Conservation (phyloP, 2,797 vertebrate genomes). For the Scyliorhinus canicula region DNA sequence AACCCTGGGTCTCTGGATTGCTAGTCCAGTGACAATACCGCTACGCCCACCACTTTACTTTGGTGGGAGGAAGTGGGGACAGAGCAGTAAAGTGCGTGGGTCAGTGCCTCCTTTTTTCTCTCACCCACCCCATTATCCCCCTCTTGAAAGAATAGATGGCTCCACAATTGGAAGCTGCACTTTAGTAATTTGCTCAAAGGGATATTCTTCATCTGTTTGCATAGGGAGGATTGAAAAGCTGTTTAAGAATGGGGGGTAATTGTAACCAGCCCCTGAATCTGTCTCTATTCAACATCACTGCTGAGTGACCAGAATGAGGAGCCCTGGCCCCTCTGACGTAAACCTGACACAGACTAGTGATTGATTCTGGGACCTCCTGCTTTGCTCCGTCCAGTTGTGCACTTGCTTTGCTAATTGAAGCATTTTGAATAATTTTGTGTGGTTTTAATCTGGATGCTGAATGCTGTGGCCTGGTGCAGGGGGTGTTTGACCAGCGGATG, state of each 20-base stretch:
- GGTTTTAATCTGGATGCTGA: not conserved
- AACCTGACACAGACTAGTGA: not conserved
- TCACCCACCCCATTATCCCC: too few species aligned
- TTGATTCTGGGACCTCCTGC: not conserved
- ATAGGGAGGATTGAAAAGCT: not conserved
- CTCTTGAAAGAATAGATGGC: not conserved
- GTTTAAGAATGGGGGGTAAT: not conserved
- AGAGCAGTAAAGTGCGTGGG: not conserved
- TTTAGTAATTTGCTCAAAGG: not conserved
- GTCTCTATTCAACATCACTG: not conserved
- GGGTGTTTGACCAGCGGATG: conserved; percentile 92
- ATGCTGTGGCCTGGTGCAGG: conserved; percentile 55
- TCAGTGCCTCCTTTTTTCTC: too few species aligned
- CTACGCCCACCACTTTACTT: too few species aligned
- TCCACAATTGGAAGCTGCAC: not conserved
- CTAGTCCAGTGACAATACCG: too few species aligned
- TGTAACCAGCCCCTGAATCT: not conserved
- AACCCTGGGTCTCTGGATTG: too few species aligned
- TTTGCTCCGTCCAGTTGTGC: not conserved
- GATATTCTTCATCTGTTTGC: not conserved
- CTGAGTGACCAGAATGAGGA: not conserved
- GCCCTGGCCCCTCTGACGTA: not conserved
- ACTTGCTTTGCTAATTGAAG: not conserved
- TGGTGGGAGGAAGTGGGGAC: not conserved
- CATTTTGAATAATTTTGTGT: not conserved